These are phyloP conservation scores for Lepisosteus oculatus DNA, from an alignment of 2,113 vertebrate species.

Conservation along the genomic window DNA sequence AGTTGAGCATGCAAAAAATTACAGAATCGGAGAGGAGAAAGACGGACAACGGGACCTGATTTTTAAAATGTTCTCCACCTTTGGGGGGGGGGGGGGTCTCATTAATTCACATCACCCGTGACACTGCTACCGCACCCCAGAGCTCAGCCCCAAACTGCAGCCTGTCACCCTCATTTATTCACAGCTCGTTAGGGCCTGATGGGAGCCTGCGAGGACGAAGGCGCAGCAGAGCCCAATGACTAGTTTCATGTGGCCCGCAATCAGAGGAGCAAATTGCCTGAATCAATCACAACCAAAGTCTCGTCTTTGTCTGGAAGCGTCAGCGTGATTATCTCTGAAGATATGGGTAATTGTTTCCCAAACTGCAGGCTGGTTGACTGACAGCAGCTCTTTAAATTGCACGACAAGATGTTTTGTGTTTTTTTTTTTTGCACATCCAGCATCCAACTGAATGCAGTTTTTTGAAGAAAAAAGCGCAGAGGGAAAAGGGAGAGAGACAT, in stretches of 20 bases:
- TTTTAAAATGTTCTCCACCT: too few species aligned
- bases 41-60: conserved; percentile 8
- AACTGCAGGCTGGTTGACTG: conserved; percentile 55
- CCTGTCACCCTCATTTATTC: background rate
- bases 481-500: conserved; percentile 29
- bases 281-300: conserved; percentile 64
- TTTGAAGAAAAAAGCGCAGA: conserved; percentile 26
- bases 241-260: conserved; percentile 56
- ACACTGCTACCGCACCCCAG: background rate
- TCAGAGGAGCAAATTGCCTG: conserved; percentile 71
- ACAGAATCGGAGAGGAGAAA: conserved; percentile 6
- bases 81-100: background rate
- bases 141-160: background rate
- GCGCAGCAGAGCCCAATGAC: conserved; percentile 28
- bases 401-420: conserved; percentile 39
- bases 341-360: conserved; percentile 68
- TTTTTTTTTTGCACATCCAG: conserved; percentile 2
- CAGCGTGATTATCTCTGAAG: conserved; percentile 72
- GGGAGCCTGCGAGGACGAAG: conserved; percentile 6
- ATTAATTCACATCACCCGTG: background rate
- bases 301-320: conserved; percentile 43
- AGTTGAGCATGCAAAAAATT: background rate
- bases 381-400: conserved; percentile 56
- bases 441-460: too few species aligned
- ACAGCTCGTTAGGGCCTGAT: background rate